Base-by-base conservation (phyloP, 2,797 vertebrate species). In the Cyclura pinguis region DNA sequence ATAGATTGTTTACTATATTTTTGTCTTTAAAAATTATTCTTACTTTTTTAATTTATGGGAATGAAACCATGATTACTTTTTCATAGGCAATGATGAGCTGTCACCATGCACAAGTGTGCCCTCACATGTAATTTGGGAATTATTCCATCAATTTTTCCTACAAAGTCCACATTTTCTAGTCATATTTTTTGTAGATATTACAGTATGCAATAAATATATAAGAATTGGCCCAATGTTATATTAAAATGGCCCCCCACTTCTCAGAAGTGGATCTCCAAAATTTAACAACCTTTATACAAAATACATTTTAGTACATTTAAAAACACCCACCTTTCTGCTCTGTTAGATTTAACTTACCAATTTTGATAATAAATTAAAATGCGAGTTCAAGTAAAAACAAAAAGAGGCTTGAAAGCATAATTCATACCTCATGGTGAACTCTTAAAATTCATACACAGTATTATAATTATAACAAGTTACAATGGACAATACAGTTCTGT, bases 321-420 rank as follows among this genome's bases (percentile, higher is more conserved):
- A 89, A 87, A 42, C 81, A 87, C 12, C 35, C 42, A 42, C 24
- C 85, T 64, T 52, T 87, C 52, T 62, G 38, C 2, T 29, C 32
- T 5, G 10, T 50, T 59, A 80, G 35, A 42, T 32, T 86, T 29
- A 89, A 64, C 1, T 1, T 59, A 27, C 35, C n/a, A 78, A 47
- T 27, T 89, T 22, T 18, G 57, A 84, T 42, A 55, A 90, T 62
- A 64, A 77, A 90, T 84, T 83, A 83, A 83, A 87, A 84, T 78
- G 14, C 35, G 29, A 78, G 12, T 72, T 90, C 80, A 77, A 64
- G 80, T 82, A 55, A 27, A 50, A 55, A 67, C 47, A 38, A 64
- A 32, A 22, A 14, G 67, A 82, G 73, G 22, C 77, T 69, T 47
- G 80, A 80, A 90, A 38, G 27, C 88, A 93, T 84, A 50, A 24